Evolutionary conservation across 2,888 invertebrate genomes (phyloP).

Genomic region (Rhopalosiphum nymphaeae): DNA sequence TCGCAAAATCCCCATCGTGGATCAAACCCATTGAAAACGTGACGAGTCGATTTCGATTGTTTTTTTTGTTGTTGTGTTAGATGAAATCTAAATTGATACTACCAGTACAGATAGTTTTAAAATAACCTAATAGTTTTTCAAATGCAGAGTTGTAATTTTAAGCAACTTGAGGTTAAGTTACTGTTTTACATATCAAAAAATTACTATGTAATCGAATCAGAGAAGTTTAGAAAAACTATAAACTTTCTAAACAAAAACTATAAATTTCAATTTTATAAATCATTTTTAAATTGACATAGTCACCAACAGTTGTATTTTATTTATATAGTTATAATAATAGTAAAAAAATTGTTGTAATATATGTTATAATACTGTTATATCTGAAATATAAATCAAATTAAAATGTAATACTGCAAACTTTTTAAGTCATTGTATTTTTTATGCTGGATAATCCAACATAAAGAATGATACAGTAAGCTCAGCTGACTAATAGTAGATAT

Average conservation of each 20-base stretch:
- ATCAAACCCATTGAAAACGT: not conserved
- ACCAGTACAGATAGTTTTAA: not conserved
- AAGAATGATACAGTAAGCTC: not conserved
- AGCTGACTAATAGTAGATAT: not conserved
- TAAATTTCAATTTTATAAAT: not conserved
- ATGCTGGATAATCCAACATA: not conserved
- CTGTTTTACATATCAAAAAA: not conserved
- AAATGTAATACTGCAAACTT: not conserved
- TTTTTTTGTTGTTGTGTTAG: not conserved
- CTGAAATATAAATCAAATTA: not conserved
- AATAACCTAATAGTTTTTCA: not conserved
- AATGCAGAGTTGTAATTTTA: not conserved
- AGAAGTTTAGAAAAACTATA: not conserved
- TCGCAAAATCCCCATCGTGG: not conserved
- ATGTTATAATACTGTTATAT: not conserved
- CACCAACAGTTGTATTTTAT: not conserved
- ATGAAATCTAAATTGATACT: not conserved
- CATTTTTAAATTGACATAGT: not conserved
- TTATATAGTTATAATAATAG: not conserved
- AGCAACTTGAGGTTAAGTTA: not conserved
- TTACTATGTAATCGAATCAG: not conserved
- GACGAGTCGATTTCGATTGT: not conserved
- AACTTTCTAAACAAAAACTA: not conserved
- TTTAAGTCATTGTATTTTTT: not conserved
- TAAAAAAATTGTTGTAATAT: too few relatives aligned